A percentile compares a stretch with the other conserved stretches of the same genome.
Conservation (phyloP, 2,797 vertebrate species). For the Takifugu ocellatus region DNA sequence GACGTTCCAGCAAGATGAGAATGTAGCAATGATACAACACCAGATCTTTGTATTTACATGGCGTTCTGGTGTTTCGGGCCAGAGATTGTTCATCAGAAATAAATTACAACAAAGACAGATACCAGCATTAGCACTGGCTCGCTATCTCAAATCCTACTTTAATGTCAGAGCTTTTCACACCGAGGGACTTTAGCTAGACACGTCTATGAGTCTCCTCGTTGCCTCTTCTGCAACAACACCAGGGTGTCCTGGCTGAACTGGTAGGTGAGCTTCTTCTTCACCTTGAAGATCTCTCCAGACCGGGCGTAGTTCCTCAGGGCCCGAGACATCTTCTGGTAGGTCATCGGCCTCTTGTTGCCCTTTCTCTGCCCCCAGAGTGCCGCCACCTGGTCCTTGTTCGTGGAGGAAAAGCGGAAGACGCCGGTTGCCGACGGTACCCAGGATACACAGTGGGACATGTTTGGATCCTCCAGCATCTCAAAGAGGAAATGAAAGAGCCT, state of each 20-base stretch:
- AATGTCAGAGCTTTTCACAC: background rate
- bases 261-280: constrained; percentile 82
- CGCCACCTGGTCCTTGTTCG: constrained; percentile 78
- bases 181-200: background rate
- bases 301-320: constrained; percentile 81
- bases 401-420: constrained; percentile 79
- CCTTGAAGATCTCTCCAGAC: constrained; percentile 80
- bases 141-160: background rate
- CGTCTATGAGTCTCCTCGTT: constrained; percentile 17
- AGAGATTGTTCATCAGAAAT: background rate
- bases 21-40: no score
- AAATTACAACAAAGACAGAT: background rate
- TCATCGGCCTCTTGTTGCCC: constrained; percentile 81
- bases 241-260: constrained; percentile 73
- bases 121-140: background rate
- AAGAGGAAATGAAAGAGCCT: constrained; percentile 81
- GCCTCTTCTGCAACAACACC: constrained; percentile 52
- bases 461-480: constrained; percentile 79
- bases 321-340: constrained; percentile 84
- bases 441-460: constrained; percentile 78
- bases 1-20: no score
- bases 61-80: no score
- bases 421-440: constrained; percentile 74
- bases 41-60: no score
- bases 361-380: constrained; percentile 78